Conservation (phyloP, 2,797 vertebrate species). For the Ficedula albicollis region DNA sequence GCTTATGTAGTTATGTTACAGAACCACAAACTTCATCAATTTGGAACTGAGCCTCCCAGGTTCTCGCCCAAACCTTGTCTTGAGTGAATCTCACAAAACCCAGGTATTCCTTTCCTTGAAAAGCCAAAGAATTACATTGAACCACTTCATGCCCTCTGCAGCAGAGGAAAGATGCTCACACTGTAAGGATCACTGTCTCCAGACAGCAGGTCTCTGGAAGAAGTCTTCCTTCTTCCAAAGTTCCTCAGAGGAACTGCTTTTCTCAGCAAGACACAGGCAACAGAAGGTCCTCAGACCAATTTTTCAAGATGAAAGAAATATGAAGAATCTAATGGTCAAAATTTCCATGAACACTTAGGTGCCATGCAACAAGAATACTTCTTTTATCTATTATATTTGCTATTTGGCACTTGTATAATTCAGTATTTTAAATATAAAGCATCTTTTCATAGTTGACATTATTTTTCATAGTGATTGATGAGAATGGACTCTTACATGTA, state of each 20-base stretch:
- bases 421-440: not conserved
- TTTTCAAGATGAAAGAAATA: not conserved
- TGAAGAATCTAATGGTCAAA: not conserved
- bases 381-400: not conserved
- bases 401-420: not conserved
- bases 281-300: not conserved
- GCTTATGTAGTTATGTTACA: not conserved
- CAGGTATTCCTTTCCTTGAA: not conserved
- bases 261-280: not conserved
- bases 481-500: not conserved
- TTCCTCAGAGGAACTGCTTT: not conserved
- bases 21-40: not conserved
- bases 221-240: not conserved
- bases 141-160: not conserved
- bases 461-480: not conserved
- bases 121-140: fast-evolving
- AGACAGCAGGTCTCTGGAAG: not conserved
- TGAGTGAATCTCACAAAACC: not conserved
- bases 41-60: not conserved
- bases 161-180: not conserved
- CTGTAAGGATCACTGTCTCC: not conserved
- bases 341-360: fast-evolving
- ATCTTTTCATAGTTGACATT: not conserved
- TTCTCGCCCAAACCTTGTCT: not conserved
- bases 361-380: not conserved